Evolutionary conservation across 2,113 vertebrate genomes (phyloP), one percentile per base, ranked within the genome.

Genomic region (Albula goreensis): DNA sequence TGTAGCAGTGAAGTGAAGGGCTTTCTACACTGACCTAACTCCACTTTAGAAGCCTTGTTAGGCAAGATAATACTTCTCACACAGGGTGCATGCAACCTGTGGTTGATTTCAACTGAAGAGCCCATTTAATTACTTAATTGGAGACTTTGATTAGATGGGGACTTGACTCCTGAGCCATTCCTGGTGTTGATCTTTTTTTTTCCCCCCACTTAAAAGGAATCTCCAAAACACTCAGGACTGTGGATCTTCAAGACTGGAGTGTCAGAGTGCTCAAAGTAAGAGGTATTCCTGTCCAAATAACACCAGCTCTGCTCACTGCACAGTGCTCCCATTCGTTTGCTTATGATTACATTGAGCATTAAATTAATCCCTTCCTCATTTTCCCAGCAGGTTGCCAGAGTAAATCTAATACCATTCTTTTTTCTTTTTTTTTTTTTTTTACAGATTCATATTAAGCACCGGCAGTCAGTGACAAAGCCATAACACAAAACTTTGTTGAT

Each of bases 401-500:
- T 80, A 80, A 22, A 50, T 51, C 0, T 22, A 80, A 50, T n/a
- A 80, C 19, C 25, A 74, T 25, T 22, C 50, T 85, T 49, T 51
- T n/a, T n/a, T n/a, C n/a, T n/a, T n/a, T n/a, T n/a, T n/a, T n/a
- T n/a, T n/a, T n/a, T n/a, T n/a, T 85, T 57, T 31, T n/a, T 48
- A 48, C 51, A 79, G 31, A 78, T 31, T 31, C 48, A 31, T 52
- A 79, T 49, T 48, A 74, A 31, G 53, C 70, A 50, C 50, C 7
- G 50, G 13, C 6, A 31, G 63, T 13, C 50, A 66, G 63, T 25
- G 50, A 84, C 66, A 56, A 56, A 4, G 31, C 25, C 19, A 6
- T n/a, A 15, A 85, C 77, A 80, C 78, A 79, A 79, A 41, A 49
- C 78, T 85, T n/a, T 49, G 17, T 25, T 50, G 74, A 60, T 85